Conservation (phyloP, 2,113 vertebrate genomes). For the Chascanopsetta lugubris region DNA sequence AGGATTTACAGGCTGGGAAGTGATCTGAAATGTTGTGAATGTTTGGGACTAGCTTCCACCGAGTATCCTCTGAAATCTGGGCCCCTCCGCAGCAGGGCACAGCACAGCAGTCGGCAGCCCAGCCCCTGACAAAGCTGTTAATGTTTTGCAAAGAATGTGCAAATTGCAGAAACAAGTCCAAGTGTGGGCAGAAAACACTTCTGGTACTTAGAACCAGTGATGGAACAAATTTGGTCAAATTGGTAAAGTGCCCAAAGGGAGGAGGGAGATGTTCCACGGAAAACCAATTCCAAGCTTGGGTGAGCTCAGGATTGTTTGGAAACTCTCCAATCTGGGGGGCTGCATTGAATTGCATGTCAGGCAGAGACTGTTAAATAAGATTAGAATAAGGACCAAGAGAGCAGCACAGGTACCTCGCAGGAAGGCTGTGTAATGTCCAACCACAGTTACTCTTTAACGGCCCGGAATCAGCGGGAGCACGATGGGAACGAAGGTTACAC, state of each 20-base stretch:
- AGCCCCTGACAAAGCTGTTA: constrained; percentile 78
- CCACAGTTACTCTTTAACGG: constrained; percentile 56
- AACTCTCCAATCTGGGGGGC: constrained; percentile 84
- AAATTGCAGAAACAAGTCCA: constrained; percentile 81
- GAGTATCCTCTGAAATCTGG: constrained; percentile 23
- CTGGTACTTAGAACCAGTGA: constrained; percentile 85
- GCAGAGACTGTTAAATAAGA: constrained; percentile 88
- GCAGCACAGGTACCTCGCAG: constrained; percentile 73
- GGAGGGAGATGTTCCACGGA: constrained; percentile 87
- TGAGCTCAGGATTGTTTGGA: constrained; percentile 89
- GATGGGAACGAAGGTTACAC: constrained; percentile 60
- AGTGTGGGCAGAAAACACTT: constrained; percentile 83
- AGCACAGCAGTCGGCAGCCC: constrained; percentile 50
- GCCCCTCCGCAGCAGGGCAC: constrained; percentile 2
- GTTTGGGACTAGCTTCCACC: constrained; percentile 24
- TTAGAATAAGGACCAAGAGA: constrained; percentile 83
- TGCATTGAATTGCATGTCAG: constrained; percentile 82
- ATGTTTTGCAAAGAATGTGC: constrained; percentile 83
- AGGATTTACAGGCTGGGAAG: constrained; percentile 3
- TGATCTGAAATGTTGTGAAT: constrained; percentile 23
- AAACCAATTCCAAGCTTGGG: constrained; percentile 90
- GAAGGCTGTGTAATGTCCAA: constrained; percentile 67
- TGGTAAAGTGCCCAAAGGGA: constrained; percentile 88
- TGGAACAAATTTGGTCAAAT: constrained; percentile 90
- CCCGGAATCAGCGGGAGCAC: constrained; percentile 59